Base-by-base conservation (phyloP, 2,797 vertebrate genomes). In the Sebastes paucispinis region DNA sequence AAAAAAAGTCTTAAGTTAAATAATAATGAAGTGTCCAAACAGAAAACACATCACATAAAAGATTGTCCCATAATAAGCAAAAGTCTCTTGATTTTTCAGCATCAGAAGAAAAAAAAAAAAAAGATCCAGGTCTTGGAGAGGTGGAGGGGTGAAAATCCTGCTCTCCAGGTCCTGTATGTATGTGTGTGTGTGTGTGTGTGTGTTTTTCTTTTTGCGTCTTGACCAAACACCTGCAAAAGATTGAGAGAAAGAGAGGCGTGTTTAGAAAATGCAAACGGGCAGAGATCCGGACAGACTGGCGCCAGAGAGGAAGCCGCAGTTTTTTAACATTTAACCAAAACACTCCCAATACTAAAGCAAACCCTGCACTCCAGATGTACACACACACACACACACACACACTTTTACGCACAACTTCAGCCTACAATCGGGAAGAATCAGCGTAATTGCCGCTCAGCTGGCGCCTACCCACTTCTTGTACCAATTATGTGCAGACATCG, bases 211-310 rank as follows among this genome's bases (percentile, higher is more conserved):
- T 94, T 91, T 94, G 92, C 86, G 93, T 96, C 94, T 95, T 94
- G 95, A 95, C 94, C 94, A 96, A 97, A 98, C 97, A 98, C 98
- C 98, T 99, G 98, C 97, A 98, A 98, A 95, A 98, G 96, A 99
- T 97, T 96, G 97, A 96, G 94, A 96, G 94, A 96, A 92, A 95
- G 92, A 97, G 94, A 97, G 95, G 96, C 96, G 91, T 95, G 96
- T 98, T 98, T 97, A 98, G 96, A 97, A 97, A 96, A 95, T 91
- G 96, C 97, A 96, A 97, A 97, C 97, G 96, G 96, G 96, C 96
- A 97, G 96, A 98, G 97, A 97, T 97, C 96, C 96, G 96, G 97
- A 98, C 97, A 97, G 97, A 94, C 97, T 97, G 98, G 98, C 97
- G 97, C 97, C 97, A 96, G 96, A 90, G 96, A 97, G 97, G 97